Base-by-base conservation (phyloP, 1,140 invertebrate genomes). In the Polypedilum vanderplanki region DNA sequence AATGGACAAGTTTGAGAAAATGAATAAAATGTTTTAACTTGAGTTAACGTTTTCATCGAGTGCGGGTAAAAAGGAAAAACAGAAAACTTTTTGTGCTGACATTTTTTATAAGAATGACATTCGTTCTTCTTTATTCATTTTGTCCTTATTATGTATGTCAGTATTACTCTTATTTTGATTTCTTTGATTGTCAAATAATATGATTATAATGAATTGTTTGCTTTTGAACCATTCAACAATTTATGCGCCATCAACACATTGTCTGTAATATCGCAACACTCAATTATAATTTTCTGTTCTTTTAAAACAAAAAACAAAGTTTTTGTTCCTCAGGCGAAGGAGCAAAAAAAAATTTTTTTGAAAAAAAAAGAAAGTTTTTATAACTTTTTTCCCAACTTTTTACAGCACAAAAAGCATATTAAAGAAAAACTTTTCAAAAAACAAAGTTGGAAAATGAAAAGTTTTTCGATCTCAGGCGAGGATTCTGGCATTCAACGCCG, bases 221-320 rank as follows among this genome's bases (percentile, higher is more conserved):
- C n/a, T n/a, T n/a, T n/a, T n/a, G n/a, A n/a, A n/a, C n/a, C 24
- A 33, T 33, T 33, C 24, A 33, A 33, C 24, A 33, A 33, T 33
- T 33, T 33, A 33, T 33, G 24, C 24, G 24, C 24, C 5, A 3
- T 33, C 5, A 33, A 33, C 24, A 33, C 24, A 33, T 33, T 33
- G 24, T 5, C 24, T 33, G 24, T 33, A 33, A 33, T 33, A 33
- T 33, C 24, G 5, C 5, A 33, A 33, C 24, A 33, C 1, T 33
- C 24, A 57, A 1, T n/a, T 4, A 15, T 10, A 46, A 46, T 15
- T 46, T 46, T 46, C 3, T 57, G 24, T 33, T 33, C n/a, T 57
- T 57, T 57, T 57, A 70, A 70, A 70, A 70, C 65, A 70, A 70
- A 70, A 70, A 70, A 57, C 9, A 70, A 70, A 70, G 17, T 70